phyloP scores from a whole-genome alignment of 1,140 invertebrate species.

The Rhizoglyphus robini region DNA sequence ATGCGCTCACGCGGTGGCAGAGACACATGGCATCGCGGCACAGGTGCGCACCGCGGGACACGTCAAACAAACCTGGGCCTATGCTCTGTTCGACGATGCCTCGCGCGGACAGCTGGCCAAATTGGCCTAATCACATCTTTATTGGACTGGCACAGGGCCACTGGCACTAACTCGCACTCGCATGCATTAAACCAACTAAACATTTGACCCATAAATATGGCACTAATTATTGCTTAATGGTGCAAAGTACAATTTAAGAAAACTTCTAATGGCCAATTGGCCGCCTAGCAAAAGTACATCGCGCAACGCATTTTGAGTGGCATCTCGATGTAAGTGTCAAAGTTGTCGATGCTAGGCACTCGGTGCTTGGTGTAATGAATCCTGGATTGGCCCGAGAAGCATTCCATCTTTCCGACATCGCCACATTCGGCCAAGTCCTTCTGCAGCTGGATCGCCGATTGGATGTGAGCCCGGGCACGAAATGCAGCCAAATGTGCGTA shows the following conservation, averaged over 20 bases:
- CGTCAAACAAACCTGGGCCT: constrained; percentile 2
- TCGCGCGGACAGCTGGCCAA: constrained; percentile 1
- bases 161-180: background rate
- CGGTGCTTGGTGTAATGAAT: constrained; percentile 12
- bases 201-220: no score
- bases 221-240: background rate
- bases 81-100: background rate
- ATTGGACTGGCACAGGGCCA: background rate
- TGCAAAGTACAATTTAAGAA: background rate
- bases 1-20: no score
- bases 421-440: background rate
- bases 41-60: constrained; percentile 10
- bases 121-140: constrained; percentile 7
- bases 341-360: background rate
- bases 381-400: background rate
- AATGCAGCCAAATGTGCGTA: constrained; percentile 83
- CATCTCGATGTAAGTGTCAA: constrained; percentile 12
- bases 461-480: constrained; percentile 38
- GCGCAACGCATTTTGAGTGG: background rate
- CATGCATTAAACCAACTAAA: no score
- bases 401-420: background rate
- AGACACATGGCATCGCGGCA: no score
- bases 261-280: background rate
- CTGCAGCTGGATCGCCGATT: background rate
- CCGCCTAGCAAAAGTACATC: constrained; percentile 12